phyloP scores from a whole-genome alignment of 2,797 vertebrate genomes.

The Neopelma chrysocephalum region DNA sequence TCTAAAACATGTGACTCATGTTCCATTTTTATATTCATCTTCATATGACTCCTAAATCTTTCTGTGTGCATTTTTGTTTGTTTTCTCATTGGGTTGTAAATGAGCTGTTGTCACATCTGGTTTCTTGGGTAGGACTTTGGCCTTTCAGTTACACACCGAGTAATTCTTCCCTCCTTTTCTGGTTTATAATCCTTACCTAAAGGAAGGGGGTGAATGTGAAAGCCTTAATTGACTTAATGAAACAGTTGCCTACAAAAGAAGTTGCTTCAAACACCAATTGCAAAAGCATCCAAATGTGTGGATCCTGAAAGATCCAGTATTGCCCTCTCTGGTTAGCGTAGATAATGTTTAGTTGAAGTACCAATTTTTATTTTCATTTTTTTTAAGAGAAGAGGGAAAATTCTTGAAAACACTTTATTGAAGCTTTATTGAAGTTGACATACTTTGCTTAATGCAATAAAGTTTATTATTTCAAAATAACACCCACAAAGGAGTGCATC shows the following conservation, averaged over 20 bases:
- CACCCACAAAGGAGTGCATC: background rate
- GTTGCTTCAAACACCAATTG: background rate
- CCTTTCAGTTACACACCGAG: background rate
- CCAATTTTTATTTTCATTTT: background rate
- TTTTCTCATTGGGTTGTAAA: background rate
- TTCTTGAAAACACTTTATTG: background rate
- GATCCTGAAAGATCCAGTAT: background rate
- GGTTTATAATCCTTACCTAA: background rate
- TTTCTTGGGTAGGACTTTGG: background rate
- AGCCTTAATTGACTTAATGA: background rate
- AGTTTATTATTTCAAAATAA: background rate
- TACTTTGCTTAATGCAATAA: background rate
- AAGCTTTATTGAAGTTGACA: background rate
- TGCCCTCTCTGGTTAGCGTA: background rate
- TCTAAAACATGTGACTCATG: background rate
- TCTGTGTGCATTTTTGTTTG: background rate
- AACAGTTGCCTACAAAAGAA: background rate
- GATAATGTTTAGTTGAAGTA: background rate
- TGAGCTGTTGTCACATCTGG: background rate
- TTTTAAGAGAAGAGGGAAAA: background rate
- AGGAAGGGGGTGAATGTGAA: background rate
- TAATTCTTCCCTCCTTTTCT: background rate
- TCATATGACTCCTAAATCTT: background rate
- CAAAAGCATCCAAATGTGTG: background rate
- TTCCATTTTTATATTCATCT: background rate